Evolutionary conservation across 2,888 invertebrate species (phyloP).

Genomic region (Pyrrhia umbra): DNA sequence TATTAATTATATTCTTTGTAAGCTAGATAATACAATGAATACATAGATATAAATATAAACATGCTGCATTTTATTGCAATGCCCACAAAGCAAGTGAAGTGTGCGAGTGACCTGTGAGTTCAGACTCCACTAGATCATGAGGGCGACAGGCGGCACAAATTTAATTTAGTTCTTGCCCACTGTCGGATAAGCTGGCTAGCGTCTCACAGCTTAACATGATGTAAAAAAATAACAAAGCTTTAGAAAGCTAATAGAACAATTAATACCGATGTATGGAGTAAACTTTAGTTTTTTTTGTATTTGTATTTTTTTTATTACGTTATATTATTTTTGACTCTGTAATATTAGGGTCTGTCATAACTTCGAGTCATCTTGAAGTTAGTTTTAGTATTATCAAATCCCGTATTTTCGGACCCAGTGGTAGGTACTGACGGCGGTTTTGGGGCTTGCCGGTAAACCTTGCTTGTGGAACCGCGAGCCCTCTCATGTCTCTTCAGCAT

Average conservation of each 20-base stretch:
- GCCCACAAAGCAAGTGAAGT: conserved; percentile 59
- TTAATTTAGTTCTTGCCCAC: conserved; percentile 78
- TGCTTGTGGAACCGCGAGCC: background rate
- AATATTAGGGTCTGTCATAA: too few species aligned
- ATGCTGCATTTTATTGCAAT: conserved; percentile 39
- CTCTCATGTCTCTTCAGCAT: background rate
- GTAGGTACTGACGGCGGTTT: too few species aligned
- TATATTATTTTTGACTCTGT: too few species aligned
- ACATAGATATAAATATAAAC: background rate
- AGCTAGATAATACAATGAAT: background rate
- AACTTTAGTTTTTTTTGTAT: background rate
- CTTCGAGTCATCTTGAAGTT: too few species aligned
- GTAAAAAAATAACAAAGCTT: conserved; percentile 25
- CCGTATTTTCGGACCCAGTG: background rate
- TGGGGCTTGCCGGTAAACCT: background rate
- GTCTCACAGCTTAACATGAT: conserved; percentile 36
- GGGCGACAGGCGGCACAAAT: conserved; percentile 82
- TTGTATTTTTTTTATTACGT: too few species aligned
- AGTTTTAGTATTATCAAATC: background rate
- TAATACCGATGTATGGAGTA: background rate
- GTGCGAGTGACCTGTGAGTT: conserved; percentile 59
- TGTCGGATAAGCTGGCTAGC: conserved; percentile 62
- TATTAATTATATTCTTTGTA: too few species aligned
- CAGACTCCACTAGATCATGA: conserved; percentile 77
- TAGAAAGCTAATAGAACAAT: background rate